Evolutionary conservation across 2,888 invertebrate genomes (phyloP).

Genomic region (Acholoe squamosa): DNA sequence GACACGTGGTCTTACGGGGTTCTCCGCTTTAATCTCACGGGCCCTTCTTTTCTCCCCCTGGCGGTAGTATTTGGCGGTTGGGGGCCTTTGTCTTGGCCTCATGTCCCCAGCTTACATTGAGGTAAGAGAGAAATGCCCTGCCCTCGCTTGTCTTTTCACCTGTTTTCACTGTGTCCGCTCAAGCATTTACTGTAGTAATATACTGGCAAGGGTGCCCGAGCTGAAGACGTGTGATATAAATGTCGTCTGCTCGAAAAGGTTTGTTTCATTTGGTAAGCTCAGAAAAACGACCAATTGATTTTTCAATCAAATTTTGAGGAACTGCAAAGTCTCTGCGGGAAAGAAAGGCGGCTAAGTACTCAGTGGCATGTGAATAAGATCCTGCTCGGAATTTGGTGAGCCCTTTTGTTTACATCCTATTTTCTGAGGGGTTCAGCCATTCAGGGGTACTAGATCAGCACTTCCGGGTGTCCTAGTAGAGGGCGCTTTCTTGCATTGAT

Average conservation of each 20-base stretch:
- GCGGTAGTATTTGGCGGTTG: background rate
- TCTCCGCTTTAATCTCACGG: slow-evolving; percentile 13
- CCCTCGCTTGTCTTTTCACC: slow-evolving; percentile 19
- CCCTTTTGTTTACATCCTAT: no score
- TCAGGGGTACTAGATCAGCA: no score
- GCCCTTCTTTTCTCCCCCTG: background rate
- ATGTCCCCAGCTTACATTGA: background rate
- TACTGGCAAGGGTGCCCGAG: background rate
- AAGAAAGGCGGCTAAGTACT: no score
- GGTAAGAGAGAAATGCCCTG: background rate
- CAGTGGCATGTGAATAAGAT: no score
- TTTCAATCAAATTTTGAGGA: no score
- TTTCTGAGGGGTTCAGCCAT: no score
- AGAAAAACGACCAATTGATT: no score
- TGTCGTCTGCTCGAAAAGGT: background rate
- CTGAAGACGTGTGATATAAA: background rate
- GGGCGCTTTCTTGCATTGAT: no score
- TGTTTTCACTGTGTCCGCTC: background rate
- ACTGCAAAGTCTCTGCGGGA: no score
- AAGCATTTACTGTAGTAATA: background rate
- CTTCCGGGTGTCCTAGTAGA: no score
- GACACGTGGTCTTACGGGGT: background rate
- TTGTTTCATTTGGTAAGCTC: background rate
- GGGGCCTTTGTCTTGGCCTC: background rate
- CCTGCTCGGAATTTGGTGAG: no score